Evolutionary conservation across 2,888 invertebrate species (phyloP).

Genomic region (Thereva unica): DNA sequence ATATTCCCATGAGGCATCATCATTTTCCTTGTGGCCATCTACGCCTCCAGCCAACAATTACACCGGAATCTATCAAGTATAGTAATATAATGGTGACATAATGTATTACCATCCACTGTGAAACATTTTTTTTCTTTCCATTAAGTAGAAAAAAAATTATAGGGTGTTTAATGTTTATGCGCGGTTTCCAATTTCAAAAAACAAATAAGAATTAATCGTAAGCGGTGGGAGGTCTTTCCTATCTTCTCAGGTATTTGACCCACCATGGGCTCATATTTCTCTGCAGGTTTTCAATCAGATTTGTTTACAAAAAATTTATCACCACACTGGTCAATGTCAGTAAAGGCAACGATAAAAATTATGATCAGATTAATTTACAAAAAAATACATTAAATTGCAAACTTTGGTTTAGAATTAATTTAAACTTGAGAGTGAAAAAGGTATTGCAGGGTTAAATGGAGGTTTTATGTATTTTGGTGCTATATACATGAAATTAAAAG

Average conservation of each 20-base stretch:
- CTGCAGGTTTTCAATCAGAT: constrained; percentile 7
- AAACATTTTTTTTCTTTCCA: constrained; percentile 7
- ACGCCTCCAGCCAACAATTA: constrained; percentile 1
- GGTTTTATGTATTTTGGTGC: no score
- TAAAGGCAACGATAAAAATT: no score
- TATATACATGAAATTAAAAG: no score
- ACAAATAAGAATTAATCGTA: constrained; percentile 9
- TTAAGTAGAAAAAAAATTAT: not conserved
- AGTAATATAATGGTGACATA: constrained; percentile 11
- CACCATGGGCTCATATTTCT: constrained; percentile 3
- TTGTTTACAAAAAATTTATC: constrained; percentile 9
- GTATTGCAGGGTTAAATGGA: no score
- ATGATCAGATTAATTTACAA: no score
- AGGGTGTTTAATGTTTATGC: not conserved
- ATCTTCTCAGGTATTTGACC: not conserved
- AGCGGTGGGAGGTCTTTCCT: not conserved
- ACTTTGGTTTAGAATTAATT: no score
- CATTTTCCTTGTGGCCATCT: not conserved
- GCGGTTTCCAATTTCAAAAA: constrained; percentile 19
- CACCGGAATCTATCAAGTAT: constrained; percentile 13
- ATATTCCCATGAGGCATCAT: not conserved
- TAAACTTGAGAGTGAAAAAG: no score
- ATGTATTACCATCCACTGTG: constrained; percentile 3
- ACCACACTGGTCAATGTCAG: not conserved
- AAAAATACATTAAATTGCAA: no score